phyloP scores from a whole-genome alignment of 2,797 vertebrate genomes.

The Neosilurus mollespiculum region DNA sequence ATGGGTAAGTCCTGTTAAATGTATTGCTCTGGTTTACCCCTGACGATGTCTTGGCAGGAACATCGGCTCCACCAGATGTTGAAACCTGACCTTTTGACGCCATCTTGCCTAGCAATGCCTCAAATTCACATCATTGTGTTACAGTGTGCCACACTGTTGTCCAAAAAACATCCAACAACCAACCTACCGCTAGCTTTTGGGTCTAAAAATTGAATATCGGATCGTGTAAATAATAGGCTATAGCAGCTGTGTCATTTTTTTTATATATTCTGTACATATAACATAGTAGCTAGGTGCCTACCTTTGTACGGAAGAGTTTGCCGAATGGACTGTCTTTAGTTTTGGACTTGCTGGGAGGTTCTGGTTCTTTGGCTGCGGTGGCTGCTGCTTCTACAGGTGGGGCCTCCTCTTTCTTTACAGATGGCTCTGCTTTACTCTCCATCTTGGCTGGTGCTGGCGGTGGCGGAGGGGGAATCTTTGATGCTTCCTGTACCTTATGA shows the following conservation, averaged over 20 bases:
- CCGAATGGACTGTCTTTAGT: conserved; percentile 74
- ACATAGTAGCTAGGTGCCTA: conserved; percentile 54
- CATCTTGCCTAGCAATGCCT: conserved; percentile 72
- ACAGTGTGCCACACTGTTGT: conserved; percentile 43
- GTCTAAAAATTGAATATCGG: neutral
- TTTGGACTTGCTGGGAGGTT: conserved; percentile 67
- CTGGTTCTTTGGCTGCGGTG: conserved; percentile 61
- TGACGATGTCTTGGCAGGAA: conserved; percentile 65
- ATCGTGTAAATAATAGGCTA: neutral
- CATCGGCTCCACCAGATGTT: conserved; percentile 66
- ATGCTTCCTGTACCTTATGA: conserved; percentile 56
- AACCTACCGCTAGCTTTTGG: neutral
- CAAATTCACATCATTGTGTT: conserved; percentile 72
- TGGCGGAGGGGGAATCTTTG: conserved; percentile 74
- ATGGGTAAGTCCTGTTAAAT: conserved; percentile 42
- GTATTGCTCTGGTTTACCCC: conserved; percentile 63
- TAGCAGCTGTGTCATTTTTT: neutral
- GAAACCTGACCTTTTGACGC: conserved; percentile 67
- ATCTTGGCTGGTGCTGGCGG: conserved; percentile 73
- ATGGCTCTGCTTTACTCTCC: conserved; percentile 72
- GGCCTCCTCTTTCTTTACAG: conserved; percentile 63
- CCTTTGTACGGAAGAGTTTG: conserved; percentile 90
- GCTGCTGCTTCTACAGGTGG: conserved; percentile 64
- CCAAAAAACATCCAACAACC: neutral
- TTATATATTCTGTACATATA: neutral